Evolutionary conservation across 2,113 vertebrate genomes (phyloP).

Genomic region (Sceloporus undulatus): DNA sequence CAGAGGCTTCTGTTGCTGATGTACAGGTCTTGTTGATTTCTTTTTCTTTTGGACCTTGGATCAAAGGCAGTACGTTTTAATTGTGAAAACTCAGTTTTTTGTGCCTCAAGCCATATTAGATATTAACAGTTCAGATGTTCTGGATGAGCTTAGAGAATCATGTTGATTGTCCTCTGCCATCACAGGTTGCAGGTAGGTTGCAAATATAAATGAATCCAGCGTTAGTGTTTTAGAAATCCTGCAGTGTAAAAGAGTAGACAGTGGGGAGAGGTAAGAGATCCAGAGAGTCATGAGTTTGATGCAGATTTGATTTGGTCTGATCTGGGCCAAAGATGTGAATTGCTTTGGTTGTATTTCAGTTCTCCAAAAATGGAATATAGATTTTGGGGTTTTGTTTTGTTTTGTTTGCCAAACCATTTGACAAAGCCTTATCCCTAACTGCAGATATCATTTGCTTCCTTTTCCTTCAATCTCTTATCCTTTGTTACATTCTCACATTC

Average conservation of each 20-base stretch:
- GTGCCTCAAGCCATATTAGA: background rate
- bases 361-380: background rate
- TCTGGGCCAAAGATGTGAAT: background rate
- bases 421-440: background rate
- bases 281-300: background rate
- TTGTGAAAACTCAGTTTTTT: background rate
- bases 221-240: background rate
- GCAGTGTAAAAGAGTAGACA: slow-evolving; percentile 8
- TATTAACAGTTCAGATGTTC: background rate
- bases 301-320: too few species aligned
- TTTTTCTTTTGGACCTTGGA: background rate
- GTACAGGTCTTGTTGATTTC: background rate
- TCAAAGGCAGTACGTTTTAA: background rate
- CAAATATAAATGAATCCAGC: background rate
- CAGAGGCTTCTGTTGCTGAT: background rate
- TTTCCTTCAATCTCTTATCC: background rate
- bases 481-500: background rate
- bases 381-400: background rate
- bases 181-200: background rate
- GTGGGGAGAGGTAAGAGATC: background rate
- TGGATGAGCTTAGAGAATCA: background rate
- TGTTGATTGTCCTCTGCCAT: background rate
- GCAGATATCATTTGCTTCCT: background rate
- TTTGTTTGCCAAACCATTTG: too few species aligned
- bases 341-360: background rate